phyloP scores from a whole-genome alignment of 2,113 vertebrate species.

The Struthio camelus region DNA sequence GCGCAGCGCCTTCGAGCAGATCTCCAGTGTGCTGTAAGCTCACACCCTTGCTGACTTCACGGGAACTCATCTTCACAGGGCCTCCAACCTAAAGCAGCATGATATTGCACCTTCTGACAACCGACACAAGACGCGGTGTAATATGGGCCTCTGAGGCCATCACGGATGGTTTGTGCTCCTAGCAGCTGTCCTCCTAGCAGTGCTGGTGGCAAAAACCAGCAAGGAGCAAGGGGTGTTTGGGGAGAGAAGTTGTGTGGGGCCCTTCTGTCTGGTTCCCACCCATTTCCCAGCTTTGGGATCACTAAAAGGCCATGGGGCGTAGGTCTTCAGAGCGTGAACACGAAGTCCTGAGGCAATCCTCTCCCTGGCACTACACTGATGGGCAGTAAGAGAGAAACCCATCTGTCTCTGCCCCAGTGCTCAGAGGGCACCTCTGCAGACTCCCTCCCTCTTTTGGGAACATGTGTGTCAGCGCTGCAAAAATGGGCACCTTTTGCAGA shows the following conservation, averaged over 20 bases:
- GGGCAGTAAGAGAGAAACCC: not conserved
- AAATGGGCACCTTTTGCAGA: not conserved
- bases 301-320: not conserved
- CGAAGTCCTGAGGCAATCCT: not conserved
- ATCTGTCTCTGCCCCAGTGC: not conserved
- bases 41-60: accelerated
- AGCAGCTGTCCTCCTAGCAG: not conserved
- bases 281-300: accelerated
- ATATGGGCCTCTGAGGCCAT: not conserved
- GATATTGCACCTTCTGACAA: not conserved
- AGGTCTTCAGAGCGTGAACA: not conserved
- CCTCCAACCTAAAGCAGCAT: not conserved
- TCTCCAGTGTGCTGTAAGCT: accelerated
- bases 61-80: not conserved
- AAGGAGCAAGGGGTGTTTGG: not conserved
- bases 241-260: not conserved
- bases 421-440: not conserved
- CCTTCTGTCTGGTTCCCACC: not conserved
- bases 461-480: accelerated
- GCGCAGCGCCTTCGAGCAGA: accelerated
- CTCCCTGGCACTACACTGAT: not conserved
- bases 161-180: not conserved
- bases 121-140: not conserved
- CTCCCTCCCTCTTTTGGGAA: not conserved
- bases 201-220: not conserved